Base-by-base conservation (phyloP, 2,113 vertebrate genomes). In the Megaceryle maxima region DNA sequence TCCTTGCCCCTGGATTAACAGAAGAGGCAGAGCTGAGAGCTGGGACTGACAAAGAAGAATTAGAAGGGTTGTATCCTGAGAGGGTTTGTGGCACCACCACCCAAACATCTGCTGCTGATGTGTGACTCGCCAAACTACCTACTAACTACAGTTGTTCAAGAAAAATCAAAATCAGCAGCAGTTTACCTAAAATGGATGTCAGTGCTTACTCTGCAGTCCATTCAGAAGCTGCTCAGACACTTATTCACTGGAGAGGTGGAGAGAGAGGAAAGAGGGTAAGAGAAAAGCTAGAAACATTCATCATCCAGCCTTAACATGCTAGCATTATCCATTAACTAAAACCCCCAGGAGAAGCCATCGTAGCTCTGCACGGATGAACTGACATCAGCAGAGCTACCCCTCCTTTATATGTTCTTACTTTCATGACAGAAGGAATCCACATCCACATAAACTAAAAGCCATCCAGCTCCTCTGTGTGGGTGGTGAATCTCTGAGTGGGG, bases 51-150 rank as follows among this genome's bases (percentile, higher is more conserved):
- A 62, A n/a, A 37, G 31, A 50, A n/a, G 55, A 16, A 44, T 28
- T 0, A 0, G 37, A 55, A n/a, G 50, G 16, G 37, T 25, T 0
- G 0, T n/a, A 41, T 28, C 44, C 41, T 66, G 22, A 20, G 12
- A 94, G 24, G 17, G 31, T 15, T 67, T 57, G 37, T n/a, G 72
- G 63, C 63, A 39, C 22, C 12, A 33, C 31, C 31, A 10, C 18
- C 43, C 14, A 0, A n/a, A 31, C 25, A 48, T 18, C 62, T 70
- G 44, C 35, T 84, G 57, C 37, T 69, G 33, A 16, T 53, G 19
- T 2, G 2, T 20, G 72, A 25, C 29, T 63, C 64, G 24, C 25
- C 69, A 72, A 87, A 50, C 11, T 74, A 53, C 66, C 67, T 51
- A 50, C 10, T 59, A 76, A 75, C 26, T 48, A 44, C 6, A 16